These are phyloP conservation scores for Chelonus insularis DNA, from an alignment of 1,140 invertebrate genomes.

Conservation along the genomic window DNA sequence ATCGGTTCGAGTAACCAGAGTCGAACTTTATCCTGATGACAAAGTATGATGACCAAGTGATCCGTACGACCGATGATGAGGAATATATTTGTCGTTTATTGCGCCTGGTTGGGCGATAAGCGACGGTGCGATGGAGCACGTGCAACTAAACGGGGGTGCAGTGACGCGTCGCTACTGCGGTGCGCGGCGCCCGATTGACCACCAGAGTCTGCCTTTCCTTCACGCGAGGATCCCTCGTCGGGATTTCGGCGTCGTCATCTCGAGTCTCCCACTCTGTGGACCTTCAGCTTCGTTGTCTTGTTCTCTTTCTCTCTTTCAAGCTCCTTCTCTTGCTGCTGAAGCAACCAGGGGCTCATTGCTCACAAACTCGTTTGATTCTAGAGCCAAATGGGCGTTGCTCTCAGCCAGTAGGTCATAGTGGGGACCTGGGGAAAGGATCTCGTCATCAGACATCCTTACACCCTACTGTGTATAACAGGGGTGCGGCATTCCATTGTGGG, in stretches of 20 bases:
- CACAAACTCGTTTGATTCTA: not conserved
- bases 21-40: not conserved
- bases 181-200: slow-evolving; percentile 60
- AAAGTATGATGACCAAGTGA: slow-evolving; percentile 6
- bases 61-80: slow-evolving; percentile 3
- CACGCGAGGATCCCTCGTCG: slow-evolving; percentile 46
- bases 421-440: no score
- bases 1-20: not conserved
- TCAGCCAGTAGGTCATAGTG: no score
- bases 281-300: slow-evolving; percentile 22
- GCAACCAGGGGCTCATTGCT: no score
- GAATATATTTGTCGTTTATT: slow-evolving; percentile 31
- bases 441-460: no score
- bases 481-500: slow-evolving; percentile 19
- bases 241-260: slow-evolving; percentile 31
- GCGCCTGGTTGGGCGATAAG: slow-evolving; percentile 39
- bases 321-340: no score
- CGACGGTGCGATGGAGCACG: slow-evolving; percentile 47
- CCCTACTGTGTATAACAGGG: not conserved
- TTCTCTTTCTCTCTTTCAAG: slow-evolving; percentile 1
- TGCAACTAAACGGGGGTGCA: slow-evolving; percentile 54
- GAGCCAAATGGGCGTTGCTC: not conserved
- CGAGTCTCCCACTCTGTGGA: slow-evolving; percentile 33
- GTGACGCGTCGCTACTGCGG: slow-evolving; percentile 56
- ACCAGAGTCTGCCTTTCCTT: slow-evolving; percentile 57